Evolutionary conservation across 2,797 vertebrate species (phyloP).

Genomic region (Pseudochirops corinnae): DNA sequence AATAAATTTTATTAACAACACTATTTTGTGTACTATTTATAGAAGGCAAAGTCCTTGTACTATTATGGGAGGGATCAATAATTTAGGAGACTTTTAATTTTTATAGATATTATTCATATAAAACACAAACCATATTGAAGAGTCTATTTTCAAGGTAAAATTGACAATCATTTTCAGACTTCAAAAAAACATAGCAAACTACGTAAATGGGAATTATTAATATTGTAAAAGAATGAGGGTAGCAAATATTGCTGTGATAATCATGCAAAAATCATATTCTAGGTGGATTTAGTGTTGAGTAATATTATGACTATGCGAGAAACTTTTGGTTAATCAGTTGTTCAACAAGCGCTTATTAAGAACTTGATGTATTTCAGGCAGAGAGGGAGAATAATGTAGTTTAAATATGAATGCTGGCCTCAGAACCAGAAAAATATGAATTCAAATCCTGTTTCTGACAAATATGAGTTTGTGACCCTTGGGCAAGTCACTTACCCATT

Average conservation of each 20-base stretch:
- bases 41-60: neutral
- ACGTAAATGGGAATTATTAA: neutral
- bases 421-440: neutral
- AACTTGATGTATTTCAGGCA: too few species aligned
- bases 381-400: neutral
- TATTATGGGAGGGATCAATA: neutral
- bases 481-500: neutral
- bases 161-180: neutral
- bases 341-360: too few species aligned
- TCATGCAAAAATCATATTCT: neutral
- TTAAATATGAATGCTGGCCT: neutral
- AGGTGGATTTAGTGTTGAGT: neutral
- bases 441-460: neutral
- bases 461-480: neutral
- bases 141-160: neutral
- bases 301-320: neutral
- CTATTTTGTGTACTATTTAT: neutral
- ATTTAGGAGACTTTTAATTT: neutral
- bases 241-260: neutral
- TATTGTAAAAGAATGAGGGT: neutral
- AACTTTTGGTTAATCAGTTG: neutral
- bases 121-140: neutral
- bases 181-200: neutral
- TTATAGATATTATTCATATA: neutral
- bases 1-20: neutral